Evolutionary conservation across 2,797 vertebrate genomes (phyloP).

Genomic region (Myotis findleyi): DNA sequence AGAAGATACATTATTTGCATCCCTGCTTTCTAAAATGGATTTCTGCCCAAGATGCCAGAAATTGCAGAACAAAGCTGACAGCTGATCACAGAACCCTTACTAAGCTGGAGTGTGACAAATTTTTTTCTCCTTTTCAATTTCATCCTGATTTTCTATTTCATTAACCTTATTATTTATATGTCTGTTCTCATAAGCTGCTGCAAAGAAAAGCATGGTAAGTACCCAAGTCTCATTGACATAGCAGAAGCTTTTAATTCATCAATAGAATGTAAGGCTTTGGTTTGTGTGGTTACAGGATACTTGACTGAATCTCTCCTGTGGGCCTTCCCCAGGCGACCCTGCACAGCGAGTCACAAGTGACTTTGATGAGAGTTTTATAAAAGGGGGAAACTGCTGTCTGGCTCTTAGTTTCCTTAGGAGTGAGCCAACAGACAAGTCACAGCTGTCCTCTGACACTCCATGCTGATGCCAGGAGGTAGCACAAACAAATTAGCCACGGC

Average conservation of each 20-base stretch:
- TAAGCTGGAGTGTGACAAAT: background rate
- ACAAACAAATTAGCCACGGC: background rate
- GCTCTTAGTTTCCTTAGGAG: background rate
- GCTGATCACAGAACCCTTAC: background rate
- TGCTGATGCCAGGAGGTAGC: background rate
- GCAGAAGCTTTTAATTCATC: background rate
- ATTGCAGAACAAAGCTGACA: background rate
- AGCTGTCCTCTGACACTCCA: background rate
- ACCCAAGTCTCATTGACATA: background rate
- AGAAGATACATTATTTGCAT: background rate
- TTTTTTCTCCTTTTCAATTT: constrained; percentile 6
- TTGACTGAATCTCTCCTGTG: background rate
- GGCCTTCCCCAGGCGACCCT: background rate
- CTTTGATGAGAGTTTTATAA: background rate
- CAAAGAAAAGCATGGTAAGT: background rate
- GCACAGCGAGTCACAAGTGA: background rate
- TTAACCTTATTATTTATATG: background rate
- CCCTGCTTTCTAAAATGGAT: background rate
- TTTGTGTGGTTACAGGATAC: background rate
- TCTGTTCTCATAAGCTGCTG: background rate
- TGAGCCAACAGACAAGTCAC: fast-evolving
- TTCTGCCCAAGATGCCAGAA: constrained; percentile 1
- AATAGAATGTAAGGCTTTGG: background rate
- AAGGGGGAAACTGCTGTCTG: background rate
- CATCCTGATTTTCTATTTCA: constrained; percentile 14